A percentile compares a stretch with the other conserved stretches of the same genome.
phyloP scores from a whole-genome alignment of 2,888 invertebrate genomes.

The Saturnia pavonia region DNA sequence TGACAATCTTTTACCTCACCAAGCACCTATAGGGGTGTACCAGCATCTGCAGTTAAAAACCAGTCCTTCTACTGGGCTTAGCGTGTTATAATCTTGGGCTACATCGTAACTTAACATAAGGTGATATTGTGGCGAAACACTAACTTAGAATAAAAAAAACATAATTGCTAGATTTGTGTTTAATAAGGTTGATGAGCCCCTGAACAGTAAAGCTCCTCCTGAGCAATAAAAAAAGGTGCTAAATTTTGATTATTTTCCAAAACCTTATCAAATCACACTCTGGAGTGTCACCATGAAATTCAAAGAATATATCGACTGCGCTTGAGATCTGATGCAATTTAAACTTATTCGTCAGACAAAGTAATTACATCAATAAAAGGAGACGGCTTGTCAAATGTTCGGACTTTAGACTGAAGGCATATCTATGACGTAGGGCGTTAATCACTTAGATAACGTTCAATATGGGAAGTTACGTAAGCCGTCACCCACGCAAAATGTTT shows the following conservation, averaged over 20 bases:
- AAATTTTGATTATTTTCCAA: not conserved
- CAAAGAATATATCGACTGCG: not conserved
- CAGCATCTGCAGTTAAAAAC: no score
- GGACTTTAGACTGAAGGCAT: constrained; percentile 16
- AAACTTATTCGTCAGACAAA: not conserved
- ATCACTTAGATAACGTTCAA: constrained; percentile 8
- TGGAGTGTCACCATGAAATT: not conserved
- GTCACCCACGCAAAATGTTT: constrained; percentile 9
- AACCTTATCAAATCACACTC: not conserved
- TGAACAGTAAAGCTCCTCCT: no score
- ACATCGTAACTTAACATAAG: no score
- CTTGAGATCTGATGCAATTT: not conserved
- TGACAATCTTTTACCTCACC: no score
- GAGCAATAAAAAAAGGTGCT: not conserved
- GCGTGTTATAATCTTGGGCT: no score
- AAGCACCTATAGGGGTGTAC: no score
- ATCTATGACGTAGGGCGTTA: constrained; percentile 14
- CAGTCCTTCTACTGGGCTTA: no score
- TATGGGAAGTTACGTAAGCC: constrained; percentile 15
- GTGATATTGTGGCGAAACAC: no score
- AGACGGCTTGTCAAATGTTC: not conserved
- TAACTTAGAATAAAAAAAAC: no score
- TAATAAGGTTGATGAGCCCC: not conserved
- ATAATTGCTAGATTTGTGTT: not conserved
- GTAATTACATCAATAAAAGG: constrained; percentile 7